phyloP scores from a whole-genome alignment of 1,140 invertebrate genomes.

The Thrips palmi region DNA sequence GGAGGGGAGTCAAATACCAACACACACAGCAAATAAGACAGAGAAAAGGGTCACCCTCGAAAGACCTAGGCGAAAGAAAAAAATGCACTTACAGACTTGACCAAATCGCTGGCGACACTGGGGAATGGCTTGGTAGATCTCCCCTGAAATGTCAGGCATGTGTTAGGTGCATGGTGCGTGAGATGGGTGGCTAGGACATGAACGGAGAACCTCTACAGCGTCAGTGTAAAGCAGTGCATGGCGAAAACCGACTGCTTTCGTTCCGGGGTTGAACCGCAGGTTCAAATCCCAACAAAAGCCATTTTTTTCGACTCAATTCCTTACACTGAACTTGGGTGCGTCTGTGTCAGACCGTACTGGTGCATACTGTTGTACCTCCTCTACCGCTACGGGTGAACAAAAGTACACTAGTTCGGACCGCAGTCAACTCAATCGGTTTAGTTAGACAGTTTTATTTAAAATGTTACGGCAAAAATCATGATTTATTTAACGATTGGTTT shows the following conservation, averaged over 20 bases:
- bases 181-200: too few relatives aligned
- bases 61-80: not conserved
- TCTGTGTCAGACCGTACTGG: too few relatives aligned
- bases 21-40: too few relatives aligned
- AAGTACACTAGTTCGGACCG: constrained; percentile 7
- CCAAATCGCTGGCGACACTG: constrained; percentile 18
- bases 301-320: too few relatives aligned
- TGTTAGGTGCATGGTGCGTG: constrained; percentile 8
- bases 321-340: too few relatives aligned
- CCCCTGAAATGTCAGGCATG: constrained; percentile 35
- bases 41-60: too few relatives aligned
- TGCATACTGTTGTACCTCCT: constrained; percentile 11
- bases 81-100: constrained; percentile 23
- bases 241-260: too few relatives aligned
- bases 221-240: too few relatives aligned
- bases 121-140: constrained; percentile 29
- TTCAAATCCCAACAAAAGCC: too few relatives aligned
- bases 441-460: not conserved
- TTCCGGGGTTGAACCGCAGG: too few relatives aligned
- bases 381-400: constrained; percentile 1
- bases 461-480: not conserved
- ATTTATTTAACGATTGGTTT: not conserved
- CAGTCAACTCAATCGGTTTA: constrained; percentile 10
- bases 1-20: constrained; percentile 1
- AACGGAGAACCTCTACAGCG: too few relatives aligned